These are phyloP conservation scores for Elachura formosa DNA, from an alignment of 2,113 vertebrate species.

Conservation along the genomic window DNA sequence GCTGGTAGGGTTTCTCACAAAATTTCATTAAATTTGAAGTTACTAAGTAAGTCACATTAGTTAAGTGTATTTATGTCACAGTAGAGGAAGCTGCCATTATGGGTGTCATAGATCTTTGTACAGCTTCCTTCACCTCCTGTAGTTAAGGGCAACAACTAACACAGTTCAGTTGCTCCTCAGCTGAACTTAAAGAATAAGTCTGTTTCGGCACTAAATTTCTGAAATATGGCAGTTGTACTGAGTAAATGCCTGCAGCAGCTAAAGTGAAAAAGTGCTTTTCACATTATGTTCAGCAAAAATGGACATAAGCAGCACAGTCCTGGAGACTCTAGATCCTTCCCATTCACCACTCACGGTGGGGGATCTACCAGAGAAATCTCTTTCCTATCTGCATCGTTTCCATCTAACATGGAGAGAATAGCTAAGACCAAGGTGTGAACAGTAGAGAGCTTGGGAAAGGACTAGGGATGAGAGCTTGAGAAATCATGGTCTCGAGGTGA, in stretches of 20 bases:
- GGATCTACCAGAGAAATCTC: too few relatives aligned
- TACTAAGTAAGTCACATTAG: background rate
- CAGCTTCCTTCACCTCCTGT: background rate
- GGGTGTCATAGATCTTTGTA: background rate
- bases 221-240: background rate
- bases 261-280: background rate
- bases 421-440: rapidly evolving
- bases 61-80: background rate
- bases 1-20: background rate
- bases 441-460: background rate
- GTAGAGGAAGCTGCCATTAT: background rate
- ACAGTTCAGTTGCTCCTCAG: background rate
- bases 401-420: background rate
- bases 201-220: background rate
- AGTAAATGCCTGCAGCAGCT: background rate
- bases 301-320: rapidly evolving
- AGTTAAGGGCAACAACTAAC: background rate
- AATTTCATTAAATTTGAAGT: background rate
- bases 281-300: background rate
- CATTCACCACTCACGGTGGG: rapidly evolving
- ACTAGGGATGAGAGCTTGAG: background rate
- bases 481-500: rapidly evolving
- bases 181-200: background rate
- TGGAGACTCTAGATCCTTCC: rapidly evolving
- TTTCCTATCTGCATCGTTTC: background rate